A percentile compares a stretch with the other conserved stretches of the same genome.
Evolutionary conservation across 2,888 invertebrate genomes (phyloP).

Genomic region (Thereva unica): DNA sequence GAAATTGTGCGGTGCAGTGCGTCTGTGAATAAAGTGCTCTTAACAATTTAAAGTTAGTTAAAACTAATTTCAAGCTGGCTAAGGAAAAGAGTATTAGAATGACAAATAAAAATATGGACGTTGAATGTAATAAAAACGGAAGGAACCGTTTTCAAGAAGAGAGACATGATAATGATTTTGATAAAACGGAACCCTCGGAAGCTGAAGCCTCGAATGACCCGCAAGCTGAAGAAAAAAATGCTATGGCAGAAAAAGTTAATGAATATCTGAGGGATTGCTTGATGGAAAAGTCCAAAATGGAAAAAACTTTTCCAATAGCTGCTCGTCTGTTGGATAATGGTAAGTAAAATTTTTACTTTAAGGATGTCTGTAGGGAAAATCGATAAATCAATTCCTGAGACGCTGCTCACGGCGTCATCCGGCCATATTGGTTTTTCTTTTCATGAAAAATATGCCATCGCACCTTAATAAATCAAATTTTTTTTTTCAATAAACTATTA

Average conservation of each 20-base stretch:
- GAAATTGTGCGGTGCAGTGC: too few species aligned
- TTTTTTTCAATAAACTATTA: too few species aligned
- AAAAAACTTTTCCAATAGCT: conserved; percentile 71
- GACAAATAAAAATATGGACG: too few species aligned
- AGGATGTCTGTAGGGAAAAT: not conserved
- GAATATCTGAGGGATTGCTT: conserved; percentile 78
- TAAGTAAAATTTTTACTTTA: conserved; percentile 52
- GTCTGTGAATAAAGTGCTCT: too few species aligned
- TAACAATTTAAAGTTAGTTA: too few species aligned
- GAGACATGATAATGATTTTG: conserved; percentile 46
- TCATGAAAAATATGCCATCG: too few species aligned
- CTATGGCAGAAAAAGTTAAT: conserved; percentile 71
- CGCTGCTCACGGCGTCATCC: too few species aligned
- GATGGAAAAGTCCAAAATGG: conserved; percentile 71
- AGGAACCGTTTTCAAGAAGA: conserved; percentile 53
- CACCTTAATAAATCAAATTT: too few species aligned
- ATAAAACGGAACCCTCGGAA: conserved; percentile 37
- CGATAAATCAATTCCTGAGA: too few species aligned
- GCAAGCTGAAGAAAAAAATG: conserved; percentile 59
- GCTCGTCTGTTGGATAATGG: conserved; percentile 75
- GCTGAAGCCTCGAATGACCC: not conserved
- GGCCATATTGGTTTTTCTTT: too few species aligned
- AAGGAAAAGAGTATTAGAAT: too few species aligned
- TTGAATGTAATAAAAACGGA: conserved; percentile 42
- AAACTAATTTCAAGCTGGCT: too few species aligned